phyloP scores from a whole-genome alignment of 2,797 vertebrate species.

The Semaprochilodus insignis region DNA sequence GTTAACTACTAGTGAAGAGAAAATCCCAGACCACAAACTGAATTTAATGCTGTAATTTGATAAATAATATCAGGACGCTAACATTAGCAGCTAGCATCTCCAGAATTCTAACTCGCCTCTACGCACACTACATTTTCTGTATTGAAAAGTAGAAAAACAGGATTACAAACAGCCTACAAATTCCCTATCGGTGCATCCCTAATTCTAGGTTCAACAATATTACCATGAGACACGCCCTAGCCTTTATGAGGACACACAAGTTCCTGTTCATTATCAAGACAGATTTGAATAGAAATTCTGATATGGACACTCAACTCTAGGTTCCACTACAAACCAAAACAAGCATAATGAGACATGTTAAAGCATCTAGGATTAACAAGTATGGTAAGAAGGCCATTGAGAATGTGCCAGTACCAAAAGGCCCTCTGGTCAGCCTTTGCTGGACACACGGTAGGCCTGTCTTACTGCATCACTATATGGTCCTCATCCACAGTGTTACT shows the following conservation, averaged over 20 bases:
- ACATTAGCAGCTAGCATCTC: not conserved
- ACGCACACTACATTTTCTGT: not conserved
- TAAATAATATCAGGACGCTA: not conserved
- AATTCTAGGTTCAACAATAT: no score
- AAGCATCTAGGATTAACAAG: slow-evolving; percentile 13
- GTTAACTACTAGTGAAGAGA: no score
- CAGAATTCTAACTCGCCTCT: not conserved
- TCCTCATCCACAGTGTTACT: not conserved
- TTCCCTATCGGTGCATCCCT: no score
- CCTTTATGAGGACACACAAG: not conserved
- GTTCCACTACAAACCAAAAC: not conserved
- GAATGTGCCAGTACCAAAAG: slow-evolving; percentile 12
- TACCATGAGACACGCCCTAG: no score
- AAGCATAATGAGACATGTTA: not conserved
- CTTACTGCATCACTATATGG: not conserved
- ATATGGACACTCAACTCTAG: not conserved
- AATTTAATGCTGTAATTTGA: no score
- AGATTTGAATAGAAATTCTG: not conserved
- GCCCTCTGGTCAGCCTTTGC: slow-evolving; percentile 13
- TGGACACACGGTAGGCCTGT: not conserved
- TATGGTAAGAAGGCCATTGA: slow-evolving; percentile 10
- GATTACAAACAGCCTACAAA: no score
- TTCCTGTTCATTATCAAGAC: not conserved
- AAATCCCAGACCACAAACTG: no score
- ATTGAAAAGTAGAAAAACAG: no score